A percentile compares a stretch with the other conserved stretches of the same genome.
phyloP scores from a whole-genome alignment of 2,113 vertebrate species.

The Periophthalmodon schlosseri region DNA sequence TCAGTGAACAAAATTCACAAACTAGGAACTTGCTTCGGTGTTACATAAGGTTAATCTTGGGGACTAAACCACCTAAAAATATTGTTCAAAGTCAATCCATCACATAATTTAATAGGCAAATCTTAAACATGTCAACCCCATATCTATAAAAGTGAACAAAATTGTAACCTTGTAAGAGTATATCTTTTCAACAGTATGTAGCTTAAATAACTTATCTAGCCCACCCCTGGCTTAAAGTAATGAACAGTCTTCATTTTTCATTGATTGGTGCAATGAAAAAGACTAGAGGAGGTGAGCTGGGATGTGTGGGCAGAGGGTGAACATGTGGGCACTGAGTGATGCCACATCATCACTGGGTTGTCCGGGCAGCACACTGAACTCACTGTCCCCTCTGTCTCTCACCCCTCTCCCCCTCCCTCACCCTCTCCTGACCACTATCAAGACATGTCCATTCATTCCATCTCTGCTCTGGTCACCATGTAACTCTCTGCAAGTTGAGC shows the following conservation, averaged over 20 bases:
- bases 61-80: no score
- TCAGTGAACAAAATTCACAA: no score
- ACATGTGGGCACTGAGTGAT: conserved; percentile 47
- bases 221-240: neutral
- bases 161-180: no score
- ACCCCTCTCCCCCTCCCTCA: conserved; percentile 35
- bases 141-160: no score
- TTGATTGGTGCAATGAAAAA: neutral
- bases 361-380: conserved; percentile 67
- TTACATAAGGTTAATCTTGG: no score
- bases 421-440: conserved; percentile 38
- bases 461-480: neutral
- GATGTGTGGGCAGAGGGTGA: conserved; percentile 30
- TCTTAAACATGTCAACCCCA: no score
- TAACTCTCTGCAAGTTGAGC: neutral
- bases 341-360: conserved; percentile 71
- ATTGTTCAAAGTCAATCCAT: no score
- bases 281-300: neutral
- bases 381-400: conserved; percentile 64
- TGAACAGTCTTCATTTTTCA: neutral
- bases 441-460: conserved; percentile 46
- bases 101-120: no score
- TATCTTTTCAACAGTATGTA: no score
- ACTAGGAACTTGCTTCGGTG: no score
- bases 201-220: no score